These are phyloP conservation scores for Mamestra brassicae DNA, from an alignment of 2,888 invertebrate genomes.

Conservation along the genomic window DNA sequence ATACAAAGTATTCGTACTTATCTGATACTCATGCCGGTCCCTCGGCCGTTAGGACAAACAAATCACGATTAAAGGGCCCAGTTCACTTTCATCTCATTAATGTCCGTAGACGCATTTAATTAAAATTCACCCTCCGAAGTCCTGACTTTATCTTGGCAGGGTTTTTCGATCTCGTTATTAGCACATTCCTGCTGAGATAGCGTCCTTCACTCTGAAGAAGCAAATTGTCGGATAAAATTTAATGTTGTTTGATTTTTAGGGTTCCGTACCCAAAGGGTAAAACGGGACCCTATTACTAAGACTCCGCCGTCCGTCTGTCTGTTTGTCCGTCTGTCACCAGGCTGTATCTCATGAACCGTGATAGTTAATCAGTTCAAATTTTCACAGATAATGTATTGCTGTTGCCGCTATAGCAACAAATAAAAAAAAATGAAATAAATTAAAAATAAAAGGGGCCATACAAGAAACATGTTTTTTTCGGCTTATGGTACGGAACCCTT, in stretches of 20 bases:
- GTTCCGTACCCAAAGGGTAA: too few species aligned
- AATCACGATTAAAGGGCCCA: slow-evolving; percentile 87
- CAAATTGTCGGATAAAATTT: slow-evolving; percentile 69
- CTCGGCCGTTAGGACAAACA: slow-evolving; percentile 84
- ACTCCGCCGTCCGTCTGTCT: too few species aligned
- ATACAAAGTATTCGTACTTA: slow-evolving; percentile 67
- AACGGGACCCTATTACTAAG: too few species aligned
- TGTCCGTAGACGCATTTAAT: slow-evolving; percentile 88
- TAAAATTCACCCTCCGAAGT: slow-evolving; percentile 87
- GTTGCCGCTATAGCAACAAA: too few species aligned
- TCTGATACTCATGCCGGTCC: slow-evolving; percentile 73
- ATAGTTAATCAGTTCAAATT: too few species aligned
- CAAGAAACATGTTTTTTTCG: too few species aligned
- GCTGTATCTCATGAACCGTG: too few species aligned
- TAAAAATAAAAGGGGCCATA: too few species aligned
- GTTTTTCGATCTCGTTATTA: slow-evolving; percentile 87
- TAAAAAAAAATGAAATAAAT: too few species aligned
- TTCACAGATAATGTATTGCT: too few species aligned
- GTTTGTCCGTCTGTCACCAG: too few species aligned
- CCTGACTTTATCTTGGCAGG: slow-evolving; percentile 82
- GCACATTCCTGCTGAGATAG: slow-evolving; percentile 79
- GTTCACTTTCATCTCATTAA: slow-evolving; percentile 89
- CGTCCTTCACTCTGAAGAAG: slow-evolving; percentile 67
- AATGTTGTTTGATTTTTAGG: slow-evolving; percentile 61
- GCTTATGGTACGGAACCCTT: too few species aligned